Base-by-base conservation (phyloP, 2,888 invertebrate species). In the Cylindroiulus punctatus region DNA sequence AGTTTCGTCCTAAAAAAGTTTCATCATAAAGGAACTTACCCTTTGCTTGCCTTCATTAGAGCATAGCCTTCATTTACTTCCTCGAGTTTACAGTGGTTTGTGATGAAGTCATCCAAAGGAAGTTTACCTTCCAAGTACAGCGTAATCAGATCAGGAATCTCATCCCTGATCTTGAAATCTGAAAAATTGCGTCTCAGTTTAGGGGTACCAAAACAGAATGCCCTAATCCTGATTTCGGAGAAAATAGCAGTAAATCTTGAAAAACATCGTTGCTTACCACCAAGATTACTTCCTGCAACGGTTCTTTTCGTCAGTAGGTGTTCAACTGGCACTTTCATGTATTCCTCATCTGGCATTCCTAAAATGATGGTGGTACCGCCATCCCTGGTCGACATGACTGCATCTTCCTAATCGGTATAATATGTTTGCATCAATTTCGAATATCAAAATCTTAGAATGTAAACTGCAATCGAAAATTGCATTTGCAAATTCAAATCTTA, bases 321-420 rank as follows among this genome's bases (percentile, higher is more conserved):
- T 82, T 17, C 82, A n/a, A 17, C 40, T 0, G 82, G 12, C 19
- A 82, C n/a, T 32, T 82, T 36, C 22, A 82, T 22, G 22, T 40
- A 36, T 82, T 36, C 82, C 17, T 82, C 82, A 40, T 82, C 82
- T n/a, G 82, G 82, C 14, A 82, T n/a, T 82, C 82, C 82, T n/a
- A 82, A 22, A 17, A 82, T 36, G 17, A 82, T 42, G 3, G 22
- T 82, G 12, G 36, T 7, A 40, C 82, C 82, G 3, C 82, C 82
- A 10, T 36, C 17, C 30, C n/a, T 82, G 82, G 82, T 82, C 7
- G 82, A 82, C 36, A 22, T 82, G 5, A 82, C 42, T 7, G 82
- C 82, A 14, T 82, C 82, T 17, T 82, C 82, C 82, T 82, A 42
- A 40, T 17, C 17, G 8, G 17, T 47, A 19, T 47, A 17, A 7